Evolutionary conservation across 2,113 vertebrate species (phyloP), one percentile per base, ranked within the genome.

Genomic region (Nannobrachium achirus): DNA sequence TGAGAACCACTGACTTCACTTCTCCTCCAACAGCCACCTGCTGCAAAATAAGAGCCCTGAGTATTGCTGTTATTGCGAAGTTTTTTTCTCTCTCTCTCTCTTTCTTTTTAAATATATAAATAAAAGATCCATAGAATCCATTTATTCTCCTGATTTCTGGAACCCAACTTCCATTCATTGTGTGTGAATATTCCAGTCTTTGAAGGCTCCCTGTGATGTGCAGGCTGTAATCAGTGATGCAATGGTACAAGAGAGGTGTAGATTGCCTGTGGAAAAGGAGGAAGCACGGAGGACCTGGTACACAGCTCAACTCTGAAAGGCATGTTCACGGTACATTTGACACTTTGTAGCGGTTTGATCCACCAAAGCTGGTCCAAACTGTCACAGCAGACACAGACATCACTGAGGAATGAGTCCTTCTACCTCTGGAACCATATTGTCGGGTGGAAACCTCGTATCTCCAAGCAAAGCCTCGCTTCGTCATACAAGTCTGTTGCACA

Each of bases 241-340:
- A 1, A 67, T n/a, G 1, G 18, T 18, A 41, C 33, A 69, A 74
- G 16, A 62, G 69, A 69, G n/a, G 66, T 16, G 42, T 49, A 57
- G 71, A 79, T 55, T 65, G 80, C 72, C 72, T 77, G 73, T 75
- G 56, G 46, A 79, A 76, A 56, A 72, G 15, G 38, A 81, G 76
- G 49, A 78, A 79, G 68, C 51, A 40, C 60, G 49, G 53, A 14
- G 59, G 60, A 7, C 3, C 53, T n/a, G n/a, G n/a, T n/a, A n/a
- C n/a, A n/a, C n/a, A n/a, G n/a, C n/a, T n/a, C n/a, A n/a, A n/a
- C n/a, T n/a, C n/a, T n/a, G n/a, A n/a, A n/a, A n/a, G n/a, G n/a
- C n/a, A n/a, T n/a, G n/a, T n/a, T n/a, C n/a, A n/a, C n/a, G n/a
- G n/a, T n/a, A n/a, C n/a, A n/a, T n/a, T n/a, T n/a, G n/a, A n/a